Evolutionary conservation across 2,888 invertebrate species (phyloP), one percentile per base, ranked within the genome.

Genomic region (Drosophila algonquin): DNA sequence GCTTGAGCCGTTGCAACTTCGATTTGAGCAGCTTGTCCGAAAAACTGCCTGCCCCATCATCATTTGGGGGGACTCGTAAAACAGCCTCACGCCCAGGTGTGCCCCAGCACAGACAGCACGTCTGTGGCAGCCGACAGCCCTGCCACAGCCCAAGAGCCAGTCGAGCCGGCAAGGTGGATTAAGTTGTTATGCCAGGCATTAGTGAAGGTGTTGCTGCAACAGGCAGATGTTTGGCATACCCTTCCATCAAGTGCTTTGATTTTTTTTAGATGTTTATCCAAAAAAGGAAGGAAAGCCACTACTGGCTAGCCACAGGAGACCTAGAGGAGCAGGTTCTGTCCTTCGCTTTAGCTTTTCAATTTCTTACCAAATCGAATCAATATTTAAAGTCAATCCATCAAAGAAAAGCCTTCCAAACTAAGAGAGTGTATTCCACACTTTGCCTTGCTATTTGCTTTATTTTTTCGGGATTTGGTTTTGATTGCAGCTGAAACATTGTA

Each of bases 171-270:
- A 73, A 77, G 83, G 62, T 82, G 82, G 69, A 83, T 88, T 88
- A 88, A 83, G 83, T 84, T 81, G 89, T 83, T 88, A 74, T 83
- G 89, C 76, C 64, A 67, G 81, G 81, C 76, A 86, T 88, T 87
- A 82, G 88, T 68, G 73, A 56, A 88, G 87, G 80, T 85, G 82
- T 87, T 85, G 81, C 79, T 50, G 60, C 57, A 53, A 55, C 61
- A 61, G 65, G 57, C 71, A 74, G 53, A 63, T 52, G 63, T 51
- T 68, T 52, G 7, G 16, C 3, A 10, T 58, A 21, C 18, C 10
- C 57, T 69, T 10, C 18, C 7, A 7, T 0, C 0, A 14, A 45
- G 27, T 35, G 18, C 12, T 12, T 58, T 3, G 9, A 18, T 14
- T 57, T 50, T 45, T 1, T 0, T 4, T 8, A 9, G 0, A 7